Evolutionary conservation across 2,113 vertebrate genomes (phyloP).

Genomic region (Amphiprion ocellaris): DNA sequence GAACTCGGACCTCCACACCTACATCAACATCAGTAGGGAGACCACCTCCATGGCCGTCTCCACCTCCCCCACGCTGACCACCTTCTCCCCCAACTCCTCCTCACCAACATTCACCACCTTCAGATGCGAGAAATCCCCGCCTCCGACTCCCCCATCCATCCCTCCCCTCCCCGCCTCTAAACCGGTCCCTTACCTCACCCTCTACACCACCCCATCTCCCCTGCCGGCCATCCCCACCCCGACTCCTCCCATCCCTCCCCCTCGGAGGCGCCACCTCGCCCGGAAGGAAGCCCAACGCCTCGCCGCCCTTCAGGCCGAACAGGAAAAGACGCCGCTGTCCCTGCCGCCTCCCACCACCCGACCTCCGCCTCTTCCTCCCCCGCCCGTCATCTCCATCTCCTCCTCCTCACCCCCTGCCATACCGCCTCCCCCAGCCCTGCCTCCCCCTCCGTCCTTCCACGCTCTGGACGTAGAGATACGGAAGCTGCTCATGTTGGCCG

Average conservation of each 20-base stretch:
- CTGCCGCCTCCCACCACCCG: constrained; percentile 81
- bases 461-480: constrained; percentile 86
- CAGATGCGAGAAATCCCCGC: constrained; percentile 75
- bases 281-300: constrained; percentile 83
- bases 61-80: constrained; percentile 72
- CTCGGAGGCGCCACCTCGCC: constrained; percentile 84
- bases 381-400: constrained; percentile 77
- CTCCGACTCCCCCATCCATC: constrained; percentile 73
- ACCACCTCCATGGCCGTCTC: constrained; percentile 73
- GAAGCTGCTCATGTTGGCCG: constrained; percentile 84
- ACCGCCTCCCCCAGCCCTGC: constrained; percentile 82
- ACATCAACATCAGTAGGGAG: constrained; percentile 83
- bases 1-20: constrained; percentile 83
- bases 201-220: constrained; percentile 78
- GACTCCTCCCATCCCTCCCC: constrained; percentile 84
- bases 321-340: constrained; percentile 79
- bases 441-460: constrained; percentile 86
- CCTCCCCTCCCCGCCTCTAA: constrained; percentile 74
- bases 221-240: constrained; percentile 68
- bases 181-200: constrained; percentile 73
- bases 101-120: constrained; percentile 81
- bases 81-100: constrained; percentile 75
- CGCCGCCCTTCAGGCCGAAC: constrained; percentile 76
- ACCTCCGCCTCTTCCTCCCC: constrained; percentile 84
- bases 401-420: constrained; percentile 76